Evolutionary conservation across 2,113 vertebrate species (phyloP).

Genomic region (Taurulus bubalis): DNA sequence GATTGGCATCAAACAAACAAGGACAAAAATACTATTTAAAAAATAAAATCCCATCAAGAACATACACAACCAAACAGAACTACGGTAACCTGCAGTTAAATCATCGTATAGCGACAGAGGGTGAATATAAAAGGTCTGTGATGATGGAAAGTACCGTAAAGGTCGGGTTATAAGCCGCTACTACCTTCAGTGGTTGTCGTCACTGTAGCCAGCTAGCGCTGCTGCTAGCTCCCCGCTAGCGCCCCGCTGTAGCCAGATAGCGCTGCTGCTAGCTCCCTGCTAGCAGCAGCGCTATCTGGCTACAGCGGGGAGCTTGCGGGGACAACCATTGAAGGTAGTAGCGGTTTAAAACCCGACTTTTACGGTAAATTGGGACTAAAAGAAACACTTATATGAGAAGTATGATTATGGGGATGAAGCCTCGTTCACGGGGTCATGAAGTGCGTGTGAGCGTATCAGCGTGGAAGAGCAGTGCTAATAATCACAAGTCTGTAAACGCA

Average conservation of each 20-base stretch:
- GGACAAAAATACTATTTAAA: constrained; percentile 50
- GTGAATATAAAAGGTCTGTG: constrained; percentile 22
- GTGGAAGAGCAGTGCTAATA: constrained; percentile 30
- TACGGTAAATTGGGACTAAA: constrained; percentile 5
- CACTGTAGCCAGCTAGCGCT: no score
- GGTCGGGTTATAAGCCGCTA: no score
- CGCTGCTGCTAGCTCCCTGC: no score
- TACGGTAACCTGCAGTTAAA: constrained; percentile 49
- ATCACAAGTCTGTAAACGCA: constrained; percentile 40
- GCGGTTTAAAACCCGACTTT: no score
- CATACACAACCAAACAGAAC: constrained; percentile 35
- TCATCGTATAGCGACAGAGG: constrained; percentile 6
- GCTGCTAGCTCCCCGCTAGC: no score
- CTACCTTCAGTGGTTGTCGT: no score
- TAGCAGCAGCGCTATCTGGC: no score
- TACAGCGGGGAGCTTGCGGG: no score
- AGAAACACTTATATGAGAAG: constrained; percentile 17
- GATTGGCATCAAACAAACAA: constrained; percentile 55
- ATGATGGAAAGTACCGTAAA: not conserved
- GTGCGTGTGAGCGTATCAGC: not conserved
- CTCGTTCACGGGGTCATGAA: constrained; percentile 1
- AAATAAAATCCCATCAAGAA: constrained; percentile 51
- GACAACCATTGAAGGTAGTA: no score
- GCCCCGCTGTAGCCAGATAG: no score
- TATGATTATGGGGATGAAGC: constrained; percentile 26